A percentile compares a stretch with the other conserved stretches of the same genome.
These are phyloP conservation scores for Pyralis farinalis DNA, from an alignment of 2,888 invertebrate genomes.

Conservation along the genomic window DNA sequence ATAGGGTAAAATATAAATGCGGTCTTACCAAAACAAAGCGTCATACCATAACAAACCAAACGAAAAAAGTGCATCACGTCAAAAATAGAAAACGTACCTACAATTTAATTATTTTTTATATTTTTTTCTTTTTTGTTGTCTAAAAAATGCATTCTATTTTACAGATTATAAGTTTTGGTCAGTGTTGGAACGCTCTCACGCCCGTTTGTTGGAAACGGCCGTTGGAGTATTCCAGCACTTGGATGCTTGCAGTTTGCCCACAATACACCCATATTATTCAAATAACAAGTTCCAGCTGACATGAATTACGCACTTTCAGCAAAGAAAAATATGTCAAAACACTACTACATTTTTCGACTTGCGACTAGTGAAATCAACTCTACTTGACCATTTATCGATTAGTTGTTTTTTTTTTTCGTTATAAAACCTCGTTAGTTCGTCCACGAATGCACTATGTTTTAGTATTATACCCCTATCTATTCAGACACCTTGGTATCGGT, in stretches of 20 bases:
- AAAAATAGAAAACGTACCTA: constrained; percentile 61
- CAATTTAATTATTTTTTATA: constrained; percentile 48
- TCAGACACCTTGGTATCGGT: constrained; percentile 53
- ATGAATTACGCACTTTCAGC: constrained; percentile 82
- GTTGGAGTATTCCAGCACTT: constrained; percentile 68
- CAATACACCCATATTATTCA: constrained; percentile 43
- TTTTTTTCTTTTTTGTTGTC: constrained; percentile 50
- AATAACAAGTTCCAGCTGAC: constrained; percentile 75
- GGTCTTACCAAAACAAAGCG: constrained; percentile 73
- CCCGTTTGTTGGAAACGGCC: constrained; percentile 32
- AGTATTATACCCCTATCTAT: constrained; percentile 67
- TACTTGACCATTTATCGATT: constrained; percentile 78
- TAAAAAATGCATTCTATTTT: constrained; percentile 72
- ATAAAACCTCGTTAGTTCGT: constrained; percentile 68
- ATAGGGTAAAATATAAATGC: constrained; percentile 51
- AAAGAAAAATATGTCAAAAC: constrained; percentile 83
- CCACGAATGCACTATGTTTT: constrained; percentile 76
- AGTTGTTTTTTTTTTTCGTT: constrained; percentile 60
- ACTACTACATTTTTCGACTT: constrained; percentile 80
- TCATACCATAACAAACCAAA: constrained; percentile 65
- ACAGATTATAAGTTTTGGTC: constrained; percentile 51
- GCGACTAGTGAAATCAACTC: constrained; percentile 82
- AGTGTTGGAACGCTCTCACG: constrained; percentile 68
- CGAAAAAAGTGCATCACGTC: constrained; percentile 74
- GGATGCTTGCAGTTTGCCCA: constrained; percentile 23